These are phyloP conservation scores for Lithobates pipiens DNA, from an alignment of 2,797 vertebrate species.

Conservation along the genomic window DNA sequence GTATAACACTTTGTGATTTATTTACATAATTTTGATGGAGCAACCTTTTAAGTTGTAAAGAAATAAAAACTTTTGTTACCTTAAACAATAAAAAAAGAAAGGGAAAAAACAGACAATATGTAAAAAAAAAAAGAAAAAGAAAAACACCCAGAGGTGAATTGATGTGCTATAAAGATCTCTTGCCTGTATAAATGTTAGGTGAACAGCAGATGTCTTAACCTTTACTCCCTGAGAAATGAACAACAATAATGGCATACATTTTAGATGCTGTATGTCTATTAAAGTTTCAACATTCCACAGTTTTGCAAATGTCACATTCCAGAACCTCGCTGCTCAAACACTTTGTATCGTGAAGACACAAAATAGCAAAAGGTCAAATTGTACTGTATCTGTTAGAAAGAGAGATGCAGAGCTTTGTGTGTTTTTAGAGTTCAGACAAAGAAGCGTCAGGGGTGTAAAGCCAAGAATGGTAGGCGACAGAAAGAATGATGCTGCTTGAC, in stretches of 20 bases:
- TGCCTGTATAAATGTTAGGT: constrained; percentile 55
- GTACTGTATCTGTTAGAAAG: constrained; percentile 13
- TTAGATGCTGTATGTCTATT: constrained; percentile 58
- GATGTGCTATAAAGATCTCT: constrained; percentile 41
- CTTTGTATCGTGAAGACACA: constrained; percentile 52
- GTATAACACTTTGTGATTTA: no score
- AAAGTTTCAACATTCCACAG: constrained; percentile 51
- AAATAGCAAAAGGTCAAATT: constrained; percentile 52
- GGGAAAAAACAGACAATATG: neutral
- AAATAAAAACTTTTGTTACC: neutral
- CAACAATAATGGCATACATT: constrained; percentile 60
- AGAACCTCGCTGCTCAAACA: constrained; percentile 44
- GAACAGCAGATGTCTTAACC: constrained; percentile 51
- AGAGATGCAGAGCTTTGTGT: neutral
- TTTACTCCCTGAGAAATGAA: constrained; percentile 58
- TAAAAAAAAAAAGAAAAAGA: neutral
- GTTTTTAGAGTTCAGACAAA: neutral
- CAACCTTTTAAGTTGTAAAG: neutral
- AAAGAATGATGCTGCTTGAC: neutral
- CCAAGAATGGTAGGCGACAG: neutral
- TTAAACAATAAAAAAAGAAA: neutral
- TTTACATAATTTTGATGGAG: no score
- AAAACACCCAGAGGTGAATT: neutral
- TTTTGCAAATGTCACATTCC: constrained; percentile 59
- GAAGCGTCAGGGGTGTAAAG: neutral